Percentiles rank a stretch among this genome's conserved stretches.
These are phyloP conservation scores for Epizoanthus illoricatus DNA, from an alignment of 92 coral and sea anemone genomes.

Conservation along the genomic window DNA sequence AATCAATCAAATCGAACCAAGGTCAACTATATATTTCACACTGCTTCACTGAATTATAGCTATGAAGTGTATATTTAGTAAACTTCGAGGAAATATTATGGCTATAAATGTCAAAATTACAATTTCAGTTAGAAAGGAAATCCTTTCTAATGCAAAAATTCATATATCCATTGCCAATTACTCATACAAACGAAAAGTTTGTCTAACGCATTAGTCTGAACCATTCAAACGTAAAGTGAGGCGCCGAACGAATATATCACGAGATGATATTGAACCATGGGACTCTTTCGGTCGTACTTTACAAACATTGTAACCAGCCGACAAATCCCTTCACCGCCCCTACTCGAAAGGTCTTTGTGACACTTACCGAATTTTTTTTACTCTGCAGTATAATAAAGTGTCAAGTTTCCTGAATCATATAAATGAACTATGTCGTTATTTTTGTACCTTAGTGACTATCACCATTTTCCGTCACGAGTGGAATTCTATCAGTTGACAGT, in stretches of 20 bases:
- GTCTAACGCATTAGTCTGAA: background rate
- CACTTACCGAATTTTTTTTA: background rate
- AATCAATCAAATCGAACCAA: no score
- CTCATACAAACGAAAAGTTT: constrained; percentile 6
- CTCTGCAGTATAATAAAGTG: background rate
- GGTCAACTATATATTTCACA: no score
- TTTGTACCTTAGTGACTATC: constrained; percentile 37
- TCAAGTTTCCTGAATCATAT: constrained; percentile 18
- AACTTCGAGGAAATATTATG: no score
- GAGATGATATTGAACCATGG: background rate
- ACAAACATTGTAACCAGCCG: background rate
- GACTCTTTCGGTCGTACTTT: background rate
- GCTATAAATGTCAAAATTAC: background rate
- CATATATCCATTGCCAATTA: background rate
- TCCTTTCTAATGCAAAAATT: background rate
- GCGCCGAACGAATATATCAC: background rate
- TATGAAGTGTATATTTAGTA: no score
- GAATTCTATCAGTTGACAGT: background rate
- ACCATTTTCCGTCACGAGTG: constrained; percentile 30
- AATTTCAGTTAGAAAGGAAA: no score
- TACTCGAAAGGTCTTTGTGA: constrained; percentile 1
- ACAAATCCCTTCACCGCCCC: background rate
- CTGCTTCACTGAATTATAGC: no score
- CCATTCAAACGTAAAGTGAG: background rate
- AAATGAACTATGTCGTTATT: background rate